Evolutionary conservation across 2,888 invertebrate species (phyloP), one percentile per base, ranked within the genome.

Genomic region (Xestia c-nigrum): DNA sequence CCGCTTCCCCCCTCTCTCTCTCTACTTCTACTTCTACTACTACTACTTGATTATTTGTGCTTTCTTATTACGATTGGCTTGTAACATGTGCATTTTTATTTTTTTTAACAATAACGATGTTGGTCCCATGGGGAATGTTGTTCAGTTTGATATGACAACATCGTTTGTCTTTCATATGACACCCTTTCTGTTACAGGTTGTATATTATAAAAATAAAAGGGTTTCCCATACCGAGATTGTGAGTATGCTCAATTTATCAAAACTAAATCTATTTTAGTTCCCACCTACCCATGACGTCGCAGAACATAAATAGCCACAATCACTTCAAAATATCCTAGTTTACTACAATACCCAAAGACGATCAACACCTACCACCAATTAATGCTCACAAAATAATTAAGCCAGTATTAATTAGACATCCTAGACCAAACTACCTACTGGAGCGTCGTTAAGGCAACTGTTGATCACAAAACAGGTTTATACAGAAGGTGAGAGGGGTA

Each of bases 321-420:
- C 21, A 50, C 24, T 64, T 12, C 14, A 59, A 55, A 2, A 70
- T 1, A 46, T 61, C 14, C 9, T 40, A 40, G 31, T 63, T 76
- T 64, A 74, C 67, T 63, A 43, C 59, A 43, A 19, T 50, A 66
- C 10, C 31, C 43, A 12, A 46, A 31, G 46, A 24, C 61, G 16
- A 67, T 61, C 24, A 67, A 74, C 75, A 46, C 61, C 55, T 55
- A 55, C 50, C 59, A 73, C 52, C 68, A 78, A 88, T 88, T 86
- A 81, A 78, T 79, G 72, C 50, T 50, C 65, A 63, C 64, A 75
- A 75, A 76, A 74, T 88, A 76, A 80, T 83, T 78, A 81, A 81
- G 59, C 61, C 74, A n/a, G 71, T 78, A 85, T 87, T 87, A 85
- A 87, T 88, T 85, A 80, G 84, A 83, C 73, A 70, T 75, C 24